Evolutionary conservation across 2,113 vertebrate species (phyloP).

Genomic region (Odontesthes bonariensis): DNA sequence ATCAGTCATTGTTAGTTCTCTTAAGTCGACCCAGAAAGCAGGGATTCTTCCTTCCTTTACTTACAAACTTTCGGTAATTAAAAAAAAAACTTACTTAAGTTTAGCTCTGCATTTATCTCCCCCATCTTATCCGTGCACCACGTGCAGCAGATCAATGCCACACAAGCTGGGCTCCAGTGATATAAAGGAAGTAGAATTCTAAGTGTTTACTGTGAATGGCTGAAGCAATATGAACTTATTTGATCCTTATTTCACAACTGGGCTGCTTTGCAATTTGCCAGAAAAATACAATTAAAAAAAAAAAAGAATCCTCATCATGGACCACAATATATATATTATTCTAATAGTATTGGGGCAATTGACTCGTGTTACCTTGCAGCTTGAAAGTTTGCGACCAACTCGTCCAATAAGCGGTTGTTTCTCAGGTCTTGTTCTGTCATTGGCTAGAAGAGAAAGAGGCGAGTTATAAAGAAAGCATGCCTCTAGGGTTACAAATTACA

Average conservation of each 20-base stretch:
- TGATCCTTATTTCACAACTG: not conserved
- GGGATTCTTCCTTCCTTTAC: no score
- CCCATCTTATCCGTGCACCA: not conserved
- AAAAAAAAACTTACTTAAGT: no score
- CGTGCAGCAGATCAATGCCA: not conserved
- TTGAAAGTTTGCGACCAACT: slow-evolving; percentile 88
- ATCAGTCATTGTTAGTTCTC: not conserved
- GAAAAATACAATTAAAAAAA: not conserved
- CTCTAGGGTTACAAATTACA: not conserved
- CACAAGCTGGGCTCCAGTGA: not conserved
- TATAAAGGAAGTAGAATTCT: no score
- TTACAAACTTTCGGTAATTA: no score
- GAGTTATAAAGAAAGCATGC: not conserved
- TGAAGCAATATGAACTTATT: not conserved
- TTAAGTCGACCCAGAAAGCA: not conserved
- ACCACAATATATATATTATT: no score
- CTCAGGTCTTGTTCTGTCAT: slow-evolving; percentile 90
- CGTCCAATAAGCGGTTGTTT: slow-evolving; percentile 93
- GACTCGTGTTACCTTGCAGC: slow-evolving; percentile 85
- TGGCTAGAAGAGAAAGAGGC: slow-evolving; percentile 76
- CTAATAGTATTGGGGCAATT: not conserved
- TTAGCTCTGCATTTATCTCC: not conserved
- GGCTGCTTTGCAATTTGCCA: not conserved
- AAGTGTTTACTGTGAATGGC: not conserved
- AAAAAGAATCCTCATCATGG: no score